A percentile compares a stretch with the other conserved stretches of the same genome.
Evolutionary conservation across 2,113 vertebrate genomes (phyloP).

Genomic region (Stomatorhinus ivindoensis): DNA sequence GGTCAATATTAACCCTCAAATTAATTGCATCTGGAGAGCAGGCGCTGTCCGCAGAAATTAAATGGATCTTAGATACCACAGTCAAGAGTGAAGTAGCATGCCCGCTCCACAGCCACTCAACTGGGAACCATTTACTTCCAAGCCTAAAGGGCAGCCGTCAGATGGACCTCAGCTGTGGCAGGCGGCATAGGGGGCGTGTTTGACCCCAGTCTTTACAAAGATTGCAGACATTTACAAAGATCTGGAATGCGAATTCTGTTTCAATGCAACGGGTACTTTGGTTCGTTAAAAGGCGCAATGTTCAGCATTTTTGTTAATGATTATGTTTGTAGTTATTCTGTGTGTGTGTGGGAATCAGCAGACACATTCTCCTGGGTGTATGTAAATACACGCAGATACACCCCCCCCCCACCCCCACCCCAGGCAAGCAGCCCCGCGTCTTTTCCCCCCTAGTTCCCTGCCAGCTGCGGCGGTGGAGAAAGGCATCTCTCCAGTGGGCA

Average conservation of each 20-base stretch:
- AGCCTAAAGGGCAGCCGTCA: neutral
- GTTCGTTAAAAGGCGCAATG: neutral
- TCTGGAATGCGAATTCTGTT: neutral
- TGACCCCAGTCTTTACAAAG: neutral
- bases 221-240: neutral
- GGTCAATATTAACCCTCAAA: neutral
- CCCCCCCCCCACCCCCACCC: neutral
- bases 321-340: neutral
- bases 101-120: neutral
- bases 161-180: neutral
- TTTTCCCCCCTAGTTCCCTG: neutral
- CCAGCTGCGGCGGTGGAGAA: neutral
- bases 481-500: constrained; percentile 24
- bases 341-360: neutral
- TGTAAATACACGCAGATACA: neutral
- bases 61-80: neutral
- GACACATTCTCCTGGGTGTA: neutral
- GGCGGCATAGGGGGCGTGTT: neutral
- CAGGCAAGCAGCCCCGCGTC: neutral
- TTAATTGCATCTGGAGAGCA: neutral
- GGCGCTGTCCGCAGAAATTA: neutral
- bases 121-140: neutral
- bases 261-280: neutral
- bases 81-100: neutral
- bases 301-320: neutral